Conservation (phyloP, 2,888 invertebrate species). For the Eupeodes latifasciatus region DNA sequence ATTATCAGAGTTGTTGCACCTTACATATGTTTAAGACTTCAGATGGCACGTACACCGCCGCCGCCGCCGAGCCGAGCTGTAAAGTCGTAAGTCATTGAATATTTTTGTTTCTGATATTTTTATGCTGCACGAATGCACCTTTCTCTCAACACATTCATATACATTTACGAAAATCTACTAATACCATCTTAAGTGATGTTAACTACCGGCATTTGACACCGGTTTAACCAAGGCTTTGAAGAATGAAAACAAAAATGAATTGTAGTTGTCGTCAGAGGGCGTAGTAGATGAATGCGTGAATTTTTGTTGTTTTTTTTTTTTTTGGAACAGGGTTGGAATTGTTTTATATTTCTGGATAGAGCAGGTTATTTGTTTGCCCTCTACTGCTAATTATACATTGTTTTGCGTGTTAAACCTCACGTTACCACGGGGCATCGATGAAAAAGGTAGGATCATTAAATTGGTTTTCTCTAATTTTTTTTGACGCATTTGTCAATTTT, state of each 20-base stretch:
- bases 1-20: constrained; percentile 51
- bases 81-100: background rate
- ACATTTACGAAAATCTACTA: background rate
- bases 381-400: too few species aligned
- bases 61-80: too few species aligned
- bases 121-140: constrained; percentile 57
- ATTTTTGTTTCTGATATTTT: background rate
- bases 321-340: constrained; percentile 9
- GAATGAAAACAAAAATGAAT: constrained; percentile 53
- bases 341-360: background rate
- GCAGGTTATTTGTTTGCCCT: too few species aligned
- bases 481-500: too few species aligned
- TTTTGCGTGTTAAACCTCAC: too few species aligned
- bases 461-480: too few species aligned
- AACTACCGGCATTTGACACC: constrained; percentile 67
- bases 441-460: too few species aligned
- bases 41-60: constrained; percentile 16
- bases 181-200: constrained; percentile 46
- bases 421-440: too few species aligned
- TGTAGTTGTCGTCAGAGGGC: constrained; percentile 70
- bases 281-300: constrained; percentile 51
- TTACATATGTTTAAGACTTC: constrained; percentile 27
- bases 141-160: constrained; percentile 49
- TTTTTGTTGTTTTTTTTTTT: background rate
- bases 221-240: constrained; percentile 28